phyloP scores from a whole-genome alignment of 1,140 invertebrate genomes.

The Eueides isabella region DNA sequence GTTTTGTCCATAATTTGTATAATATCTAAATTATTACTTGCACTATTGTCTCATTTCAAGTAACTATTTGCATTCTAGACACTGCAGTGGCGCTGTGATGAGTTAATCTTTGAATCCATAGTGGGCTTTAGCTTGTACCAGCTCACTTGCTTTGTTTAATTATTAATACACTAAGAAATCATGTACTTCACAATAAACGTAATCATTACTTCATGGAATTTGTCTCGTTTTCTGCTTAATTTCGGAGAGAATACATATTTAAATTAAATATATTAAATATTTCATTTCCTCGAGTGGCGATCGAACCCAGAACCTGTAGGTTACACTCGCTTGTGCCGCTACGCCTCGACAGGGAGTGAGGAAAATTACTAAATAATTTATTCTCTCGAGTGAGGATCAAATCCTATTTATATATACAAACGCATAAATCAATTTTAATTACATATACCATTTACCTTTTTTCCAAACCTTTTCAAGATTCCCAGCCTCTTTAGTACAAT shows the following conservation, averaged over 20 bases:
- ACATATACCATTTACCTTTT: background rate
- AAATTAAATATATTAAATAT: too few species aligned
- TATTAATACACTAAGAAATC: background rate
- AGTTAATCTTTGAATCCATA: background rate
- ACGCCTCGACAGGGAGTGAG: too few species aligned
- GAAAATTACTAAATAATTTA: too few species aligned
- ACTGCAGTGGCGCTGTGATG: background rate
- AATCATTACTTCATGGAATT: too few species aligned
- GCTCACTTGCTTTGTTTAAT: background rate
- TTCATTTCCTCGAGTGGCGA: too few species aligned
- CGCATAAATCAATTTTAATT: background rate
- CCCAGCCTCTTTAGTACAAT: background rate
- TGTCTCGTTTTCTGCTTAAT: too few species aligned
- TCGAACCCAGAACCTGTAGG: too few species aligned
- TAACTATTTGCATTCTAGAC: background rate
- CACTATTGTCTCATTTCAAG: background rate
- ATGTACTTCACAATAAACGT: too few species aligned
- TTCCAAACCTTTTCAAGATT: constrained; percentile 4
- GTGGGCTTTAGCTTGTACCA: background rate
- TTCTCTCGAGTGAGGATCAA: too few species aligned
- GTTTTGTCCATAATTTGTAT: background rate
- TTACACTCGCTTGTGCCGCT: too few species aligned
- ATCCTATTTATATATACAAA: too few species aligned
- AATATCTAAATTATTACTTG: background rate
- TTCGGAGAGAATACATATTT: too few species aligned